Base-by-base conservation (phyloP, 1,140 invertebrate genomes). In the Philaenus spumarius region DNA sequence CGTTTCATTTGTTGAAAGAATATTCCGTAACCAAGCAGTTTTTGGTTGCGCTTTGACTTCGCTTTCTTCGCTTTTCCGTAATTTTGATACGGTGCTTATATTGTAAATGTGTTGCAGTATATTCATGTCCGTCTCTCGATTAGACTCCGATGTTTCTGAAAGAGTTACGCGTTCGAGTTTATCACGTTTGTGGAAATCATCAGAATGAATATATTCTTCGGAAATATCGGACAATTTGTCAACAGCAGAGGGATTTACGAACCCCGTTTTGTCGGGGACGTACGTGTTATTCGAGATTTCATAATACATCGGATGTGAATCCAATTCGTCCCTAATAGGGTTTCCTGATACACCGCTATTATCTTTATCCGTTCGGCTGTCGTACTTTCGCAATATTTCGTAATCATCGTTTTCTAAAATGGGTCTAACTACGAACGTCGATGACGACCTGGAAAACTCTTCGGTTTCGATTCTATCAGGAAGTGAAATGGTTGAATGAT, bases 181-280 rank as follows among this genome's bases (percentile, higher is more conserved):
- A 15, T 53, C 50, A 39, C 50, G 35, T 11, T 15, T 19, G 12
- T 53, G 35, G 15, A 15, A 37, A 20, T 53, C 50, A 11, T 53
- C 50, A 20, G 37, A 35, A 5, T 53, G 30, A 7, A 35, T 22
- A 20, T 19, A 53, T n/a, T 37, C 50, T 17, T 53, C 50, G 11
- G 50, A 53, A n/a, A 53, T 53, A 5, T 15, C 50, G 4, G 50
- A 53, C 22, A 53, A 39, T 39, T 53, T 53, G 14, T 53, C 50
- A 15, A 53, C 23, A 19, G 35, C 35, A 2, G 30, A 30, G 12
- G 37, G 34, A 39, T 19, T 53, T n/a, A 35, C 30, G n/a, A 19
- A 17, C 2, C 6, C 14, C 14, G 24, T 2, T 14, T 12, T 30
- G 20, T 5, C 7, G 23, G 2, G 2, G 6, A 20, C 3, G 15